phyloP scores from a whole-genome alignment of 2,888 invertebrate species.

The Nymphalis polychloros region DNA sequence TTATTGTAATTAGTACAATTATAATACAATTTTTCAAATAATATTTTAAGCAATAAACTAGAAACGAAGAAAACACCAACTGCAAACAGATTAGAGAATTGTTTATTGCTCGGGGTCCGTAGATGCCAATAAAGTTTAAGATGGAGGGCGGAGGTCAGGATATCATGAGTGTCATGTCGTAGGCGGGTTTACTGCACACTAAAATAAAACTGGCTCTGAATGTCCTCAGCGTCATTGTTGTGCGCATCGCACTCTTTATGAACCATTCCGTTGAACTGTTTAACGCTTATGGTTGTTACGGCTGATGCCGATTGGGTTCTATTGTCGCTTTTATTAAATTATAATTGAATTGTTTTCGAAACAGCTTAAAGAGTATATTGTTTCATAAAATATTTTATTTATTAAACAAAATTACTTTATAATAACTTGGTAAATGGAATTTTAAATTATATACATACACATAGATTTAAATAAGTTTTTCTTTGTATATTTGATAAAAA shows the following conservation, averaged over 20 bases:
- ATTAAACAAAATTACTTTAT: too few relatives aligned
- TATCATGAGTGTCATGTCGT: constrained; percentile 71
- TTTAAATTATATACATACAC: too few relatives aligned
- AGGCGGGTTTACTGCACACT: constrained; percentile 75
- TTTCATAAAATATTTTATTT: too few relatives aligned
- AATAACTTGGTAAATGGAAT: too few relatives aligned
- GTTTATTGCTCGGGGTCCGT: constrained; percentile 34
- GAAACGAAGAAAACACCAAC: constrained; percentile 4
- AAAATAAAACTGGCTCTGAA: constrained; percentile 69
- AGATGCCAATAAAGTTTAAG: constrained; percentile 47
- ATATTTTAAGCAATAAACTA: not conserved
- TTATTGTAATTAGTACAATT: not conserved
- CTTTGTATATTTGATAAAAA: too few relatives aligned
- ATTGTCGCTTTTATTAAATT: constrained; percentile 3
- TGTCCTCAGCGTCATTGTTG: constrained; percentile 71
- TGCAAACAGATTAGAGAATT: constrained; percentile 39
- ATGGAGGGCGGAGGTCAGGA: constrained; percentile 72
- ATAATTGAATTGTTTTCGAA: not conserved
- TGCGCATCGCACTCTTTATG: constrained; percentile 61
- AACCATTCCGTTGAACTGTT: constrained; percentile 62
- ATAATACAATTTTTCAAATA: not conserved
- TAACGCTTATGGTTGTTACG: constrained; percentile 58
- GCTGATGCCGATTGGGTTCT: constrained; percentile 10
- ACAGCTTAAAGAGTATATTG: not conserved
- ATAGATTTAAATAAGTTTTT: too few relatives aligned